Evolutionary conservation across 2,888 invertebrate species (phyloP), one percentile per base, ranked within the genome.

Genomic region (Zygaena filipendulae): DNA sequence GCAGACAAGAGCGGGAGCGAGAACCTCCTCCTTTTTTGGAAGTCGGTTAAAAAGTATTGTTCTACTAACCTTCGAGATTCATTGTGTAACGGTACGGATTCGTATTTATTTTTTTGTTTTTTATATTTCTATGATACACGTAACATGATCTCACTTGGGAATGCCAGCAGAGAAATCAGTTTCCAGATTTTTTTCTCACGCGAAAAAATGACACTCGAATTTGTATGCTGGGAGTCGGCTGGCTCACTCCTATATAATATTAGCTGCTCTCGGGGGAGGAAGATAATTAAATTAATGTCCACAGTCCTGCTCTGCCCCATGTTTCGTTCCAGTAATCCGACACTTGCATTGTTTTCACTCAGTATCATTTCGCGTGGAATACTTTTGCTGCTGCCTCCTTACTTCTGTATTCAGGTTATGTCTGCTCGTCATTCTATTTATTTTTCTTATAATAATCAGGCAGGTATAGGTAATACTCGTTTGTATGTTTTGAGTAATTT

Each of bases 211-310:
- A 69, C 72, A 63, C 59, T 59, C 56, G 61, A 69, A 66, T 72
- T 71, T 59, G 64, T 71, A 62, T 62, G 62, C 61, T 39, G 55
- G 47, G 47, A 52, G 57, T 52, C 40, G 47, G 41, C 43, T 56
- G 57, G 49, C 53, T 68, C 62, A 45, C 69, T 67, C 72, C 68
- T 52, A 63, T 63, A 67, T 62, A 68, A 68, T 70, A 74, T 74
- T 69, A 72, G 74, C 56, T 53, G 49, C 52, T 69, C 74, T 66
- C 74, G 47, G 44, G 72, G 63, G 77, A 66, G 66, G 52, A 48
- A 47, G 53, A 51, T 75, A 79, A 79, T 77, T 77, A 72, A 75
- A 77, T 79, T 79, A 77, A 77, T 72, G 75, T 69, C 63, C 68
- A 59, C 68, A 49, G 63, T 68, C 74, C 75, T 66, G 62, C 56